These are phyloP conservation scores for Sinocyclocheilus rhinocerous DNA, from an alignment of 2,113 vertebrate genomes.

Conservation along the genomic window DNA sequence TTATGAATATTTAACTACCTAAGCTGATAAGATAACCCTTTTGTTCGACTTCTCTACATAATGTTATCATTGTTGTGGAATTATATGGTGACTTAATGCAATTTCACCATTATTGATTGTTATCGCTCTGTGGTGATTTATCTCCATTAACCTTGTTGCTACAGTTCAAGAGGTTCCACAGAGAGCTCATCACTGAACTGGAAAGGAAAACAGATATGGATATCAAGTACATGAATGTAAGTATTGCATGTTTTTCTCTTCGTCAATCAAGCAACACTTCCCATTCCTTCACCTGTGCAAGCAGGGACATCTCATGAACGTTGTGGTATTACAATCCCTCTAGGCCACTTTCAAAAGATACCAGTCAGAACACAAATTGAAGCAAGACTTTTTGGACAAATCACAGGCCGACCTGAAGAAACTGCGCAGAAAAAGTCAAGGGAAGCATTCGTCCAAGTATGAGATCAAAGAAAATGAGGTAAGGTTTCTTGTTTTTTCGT, in stretches of 20 bases:
- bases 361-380: constrained; percentile 89
- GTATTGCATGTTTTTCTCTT: constrained; percentile 57
- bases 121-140: background rate
- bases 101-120: constrained; percentile 6
- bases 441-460: constrained; percentile 86
- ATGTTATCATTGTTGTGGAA: constrained; percentile 1
- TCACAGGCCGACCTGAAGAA: constrained; percentile 94
- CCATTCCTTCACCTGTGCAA: background rate
- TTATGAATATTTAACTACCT: constrained; percentile 66
- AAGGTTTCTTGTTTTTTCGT: constrained; percentile 51
- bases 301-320: background rate
- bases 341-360: constrained; percentile 96
- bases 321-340: constrained; percentile 40
- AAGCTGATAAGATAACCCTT: constrained; percentile 54
- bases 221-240: constrained; percentile 96
- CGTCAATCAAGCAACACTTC: background rate
- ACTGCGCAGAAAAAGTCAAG: constrained; percentile 92
- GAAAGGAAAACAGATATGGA: constrained; percentile 97
- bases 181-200: constrained; percentile 89
- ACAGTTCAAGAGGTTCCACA: constrained; percentile 94
- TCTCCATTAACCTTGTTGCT: constrained; percentile 46
- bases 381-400: constrained; percentile 90
- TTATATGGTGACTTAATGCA: background rate
- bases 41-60: constrained; percentile 33
- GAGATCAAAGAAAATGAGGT: constrained; percentile 92